These are phyloP conservation scores for Chalcis sispes DNA, from an alignment of 2,888 invertebrate species.

Conservation along the genomic window DNA sequence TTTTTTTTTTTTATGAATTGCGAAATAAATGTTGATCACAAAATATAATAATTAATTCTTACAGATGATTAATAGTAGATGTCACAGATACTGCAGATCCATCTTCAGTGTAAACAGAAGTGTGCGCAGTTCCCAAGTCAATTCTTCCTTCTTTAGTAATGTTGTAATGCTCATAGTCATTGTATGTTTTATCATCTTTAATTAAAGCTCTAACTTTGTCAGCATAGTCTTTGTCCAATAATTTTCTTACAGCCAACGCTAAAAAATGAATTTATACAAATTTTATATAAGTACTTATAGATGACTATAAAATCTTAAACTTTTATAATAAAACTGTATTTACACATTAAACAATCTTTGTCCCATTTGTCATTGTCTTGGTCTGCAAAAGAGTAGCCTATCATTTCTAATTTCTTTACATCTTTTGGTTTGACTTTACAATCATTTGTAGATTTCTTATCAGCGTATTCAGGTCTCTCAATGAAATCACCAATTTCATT, in stretches of 20 bases:
- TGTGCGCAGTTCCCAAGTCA: constrained; percentile 93
- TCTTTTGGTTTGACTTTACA: neutral
- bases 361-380: constrained; percentile 1
- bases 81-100: constrained; percentile 95
- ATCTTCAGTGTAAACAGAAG: constrained; percentile 87
- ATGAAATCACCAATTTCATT: constrained; percentile 87
- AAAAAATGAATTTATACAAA: neutral
- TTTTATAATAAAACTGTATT: neutral
- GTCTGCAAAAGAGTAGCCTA: constrained; percentile 10
- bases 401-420: neutral
- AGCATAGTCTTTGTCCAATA: constrained; percentile 77
- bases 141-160: constrained; percentile 78
- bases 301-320: neutral
- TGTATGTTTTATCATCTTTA: constrained; percentile 79
- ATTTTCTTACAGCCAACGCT: constrained; percentile 3
- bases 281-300: neutral
- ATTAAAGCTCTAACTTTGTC: constrained; percentile 77
- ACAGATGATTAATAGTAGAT: constrained; percentile 92
- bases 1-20: no score
- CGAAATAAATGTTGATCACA: no score
- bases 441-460: constrained; percentile 58
- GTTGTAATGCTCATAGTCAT: constrained; percentile 82
- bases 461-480: constrained; percentile 75
- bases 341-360: constrained; percentile 44
- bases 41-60: constrained; percentile 76